phyloP scores from a whole-genome alignment of 35 echinoderm and acorn worm genomes.

The Lytechinus variegatus region DNA sequence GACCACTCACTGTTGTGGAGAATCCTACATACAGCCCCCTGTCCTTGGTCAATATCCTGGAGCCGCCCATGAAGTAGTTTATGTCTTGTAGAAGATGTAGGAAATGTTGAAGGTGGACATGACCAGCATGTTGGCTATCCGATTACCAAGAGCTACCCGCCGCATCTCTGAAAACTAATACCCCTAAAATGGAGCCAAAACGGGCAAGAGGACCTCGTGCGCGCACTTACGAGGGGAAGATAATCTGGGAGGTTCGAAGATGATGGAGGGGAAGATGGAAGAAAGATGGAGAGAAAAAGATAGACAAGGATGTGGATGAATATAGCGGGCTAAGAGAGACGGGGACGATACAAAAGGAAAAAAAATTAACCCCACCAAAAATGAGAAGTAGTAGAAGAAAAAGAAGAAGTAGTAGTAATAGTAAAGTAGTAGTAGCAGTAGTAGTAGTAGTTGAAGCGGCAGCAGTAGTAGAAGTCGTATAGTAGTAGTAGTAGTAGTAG shows the following conservation, averaged over 20 bases:
- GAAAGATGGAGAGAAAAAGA: background rate
- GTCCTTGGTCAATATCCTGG: background rate
- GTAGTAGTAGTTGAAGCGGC: no score
- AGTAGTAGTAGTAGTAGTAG: no score
- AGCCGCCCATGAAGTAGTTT: background rate
- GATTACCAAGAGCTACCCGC: background rate
- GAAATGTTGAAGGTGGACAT: conserved; percentile 7
- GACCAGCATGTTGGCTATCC: conserved; percentile 24
- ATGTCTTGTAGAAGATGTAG: conserved; percentile 18
- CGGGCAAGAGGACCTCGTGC: conserved; percentile 6
- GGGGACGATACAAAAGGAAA: no score
- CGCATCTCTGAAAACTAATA: conserved; percentile 45
- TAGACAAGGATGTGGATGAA: no score
- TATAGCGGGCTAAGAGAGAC: no score
- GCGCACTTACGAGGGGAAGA: conserved; percentile 31
- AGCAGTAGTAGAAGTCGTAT: no score
- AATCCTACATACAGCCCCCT: background rate
- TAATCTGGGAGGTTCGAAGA: background rate
- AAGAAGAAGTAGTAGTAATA: no score
- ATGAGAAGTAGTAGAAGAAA: no score
- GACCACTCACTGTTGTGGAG: background rate
- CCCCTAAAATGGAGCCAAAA: conserved; percentile 49
- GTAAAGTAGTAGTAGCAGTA: no score
- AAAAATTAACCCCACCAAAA: no score
- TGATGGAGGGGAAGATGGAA: background rate